These are phyloP conservation scores for Cinara cedri DNA, from an alignment of 2,888 invertebrate genomes.

Conservation along the genomic window DNA sequence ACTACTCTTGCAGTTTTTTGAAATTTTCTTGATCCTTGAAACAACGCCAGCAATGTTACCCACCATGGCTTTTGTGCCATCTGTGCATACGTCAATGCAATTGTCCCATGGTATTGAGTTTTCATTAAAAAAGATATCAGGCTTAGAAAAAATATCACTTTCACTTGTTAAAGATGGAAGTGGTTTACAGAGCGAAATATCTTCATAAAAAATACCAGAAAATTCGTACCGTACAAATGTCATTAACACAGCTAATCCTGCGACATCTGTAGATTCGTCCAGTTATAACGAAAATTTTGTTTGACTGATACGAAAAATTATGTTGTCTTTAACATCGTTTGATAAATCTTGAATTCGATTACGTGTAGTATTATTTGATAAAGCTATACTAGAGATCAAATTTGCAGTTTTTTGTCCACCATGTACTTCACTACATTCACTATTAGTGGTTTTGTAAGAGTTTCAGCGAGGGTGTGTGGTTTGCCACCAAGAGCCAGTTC, in stretches of 20 bases:
- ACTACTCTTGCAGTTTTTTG: too few relatives aligned
- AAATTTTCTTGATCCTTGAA: too few relatives aligned
- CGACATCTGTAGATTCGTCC: slow-evolving; percentile 60
- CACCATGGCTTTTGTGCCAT: slow-evolving; percentile 37
- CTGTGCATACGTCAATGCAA: slow-evolving; percentile 45
- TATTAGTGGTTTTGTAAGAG: slow-evolving; percentile 59
- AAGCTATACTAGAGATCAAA: slow-evolving; percentile 61
- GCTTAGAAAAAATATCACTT: slow-evolving; percentile 59
- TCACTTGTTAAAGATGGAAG: slow-evolving; percentile 59
- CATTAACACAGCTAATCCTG: slow-evolving; percentile 59
- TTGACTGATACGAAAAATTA: slow-evolving; percentile 60
- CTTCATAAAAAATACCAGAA: slow-evolving; percentile 57
- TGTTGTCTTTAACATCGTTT: slow-evolving; percentile 61
- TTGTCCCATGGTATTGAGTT: slow-evolving; percentile 29
- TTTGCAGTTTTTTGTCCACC: slow-evolving; percentile 61
- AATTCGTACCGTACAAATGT: slow-evolving; percentile 59
- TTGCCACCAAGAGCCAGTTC: slow-evolving; percentile 58
- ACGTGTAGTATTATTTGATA: slow-evolving; percentile 62
- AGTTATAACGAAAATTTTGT: slow-evolving; percentile 60
- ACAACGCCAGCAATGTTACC: slow-evolving; percentile 38
- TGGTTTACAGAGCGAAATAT: slow-evolving; percentile 60
- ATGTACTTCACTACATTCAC: slow-evolving; percentile 61
- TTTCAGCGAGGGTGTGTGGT: slow-evolving; percentile 58
- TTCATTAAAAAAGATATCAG: slow-evolving; percentile 20
- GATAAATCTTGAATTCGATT: slow-evolving; percentile 61